A percentile compares a stretch with the other conserved stretches of the same genome.
Evolutionary conservation across 2,113 vertebrate genomes (phyloP).

Genomic region (Zapus hudsonius): DNA sequence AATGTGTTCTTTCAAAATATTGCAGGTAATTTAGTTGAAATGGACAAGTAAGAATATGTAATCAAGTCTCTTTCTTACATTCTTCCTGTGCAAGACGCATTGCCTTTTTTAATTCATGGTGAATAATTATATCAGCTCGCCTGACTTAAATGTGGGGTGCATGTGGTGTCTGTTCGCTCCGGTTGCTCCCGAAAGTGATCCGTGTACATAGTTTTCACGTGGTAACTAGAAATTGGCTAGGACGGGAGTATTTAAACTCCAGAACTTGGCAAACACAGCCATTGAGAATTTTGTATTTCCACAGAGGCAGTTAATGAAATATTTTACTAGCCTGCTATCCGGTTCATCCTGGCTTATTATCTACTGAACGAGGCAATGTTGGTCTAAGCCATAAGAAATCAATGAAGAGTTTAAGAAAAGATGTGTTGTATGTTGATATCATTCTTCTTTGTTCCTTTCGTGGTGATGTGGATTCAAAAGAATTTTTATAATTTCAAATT

Average conservation of each 20-base stretch:
- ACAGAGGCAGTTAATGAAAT: neutral
- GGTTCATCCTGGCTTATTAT: neutral
- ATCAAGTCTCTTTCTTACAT: neutral
- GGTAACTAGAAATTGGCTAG: neutral
- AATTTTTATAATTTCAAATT: neutral
- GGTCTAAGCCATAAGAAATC: neutral
- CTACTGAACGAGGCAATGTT: neutral
- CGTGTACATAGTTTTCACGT: neutral
- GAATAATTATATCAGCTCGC: neutral
- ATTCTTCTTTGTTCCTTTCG: slow-evolving; percentile 1
- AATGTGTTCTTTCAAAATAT: slow-evolving; percentile 53
- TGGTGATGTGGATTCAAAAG: neutral
- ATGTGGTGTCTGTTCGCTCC: neutral
- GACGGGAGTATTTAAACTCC: neutral
- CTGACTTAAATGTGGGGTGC: neutral
- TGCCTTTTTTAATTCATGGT: slow-evolving; percentile 15
- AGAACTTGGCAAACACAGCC: neutral
- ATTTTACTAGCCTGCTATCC: neutral
- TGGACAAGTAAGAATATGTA: neutral
- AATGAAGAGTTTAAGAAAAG: neutral
- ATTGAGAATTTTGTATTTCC: neutral
- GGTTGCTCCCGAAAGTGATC: neutral
- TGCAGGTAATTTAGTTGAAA: slow-evolving; percentile 44
- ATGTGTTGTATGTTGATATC: neutral
- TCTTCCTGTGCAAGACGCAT: neutral